These are phyloP conservation scores for Procapra przewalskii DNA, from an alignment of 2,113 vertebrate genomes.

Conservation along the genomic window DNA sequence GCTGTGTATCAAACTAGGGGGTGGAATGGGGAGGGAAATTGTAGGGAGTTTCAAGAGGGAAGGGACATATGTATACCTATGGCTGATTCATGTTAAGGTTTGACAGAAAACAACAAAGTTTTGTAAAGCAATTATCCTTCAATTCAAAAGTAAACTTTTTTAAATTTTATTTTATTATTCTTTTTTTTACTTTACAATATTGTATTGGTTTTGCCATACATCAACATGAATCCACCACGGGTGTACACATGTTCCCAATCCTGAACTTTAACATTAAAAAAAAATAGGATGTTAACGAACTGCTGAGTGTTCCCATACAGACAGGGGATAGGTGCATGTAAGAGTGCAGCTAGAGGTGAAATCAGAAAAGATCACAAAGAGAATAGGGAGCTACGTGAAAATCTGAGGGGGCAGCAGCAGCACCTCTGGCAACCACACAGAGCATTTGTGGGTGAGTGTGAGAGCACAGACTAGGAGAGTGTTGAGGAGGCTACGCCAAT, in stretches of 20 bases:
- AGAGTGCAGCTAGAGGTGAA: not conserved
- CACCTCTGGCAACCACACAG: not conserved
- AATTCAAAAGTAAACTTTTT: not conserved
- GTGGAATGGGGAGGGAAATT: not conserved
- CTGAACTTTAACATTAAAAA: not conserved
- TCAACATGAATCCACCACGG: no score
- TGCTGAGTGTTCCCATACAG: not conserved
- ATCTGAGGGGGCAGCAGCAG: not conserved
- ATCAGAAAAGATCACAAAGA: constrained; percentile 20
- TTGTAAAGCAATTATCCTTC: not conserved
- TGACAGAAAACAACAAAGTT: not conserved
- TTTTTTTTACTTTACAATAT: no score
- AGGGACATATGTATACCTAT: not conserved
- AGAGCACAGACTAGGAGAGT: not conserved
- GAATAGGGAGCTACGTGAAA: not conserved
- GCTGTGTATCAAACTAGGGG: not conserved
- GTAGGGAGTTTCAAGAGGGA: not conserved
- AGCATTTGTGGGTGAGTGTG: not conserved
- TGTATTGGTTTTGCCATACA: no score
- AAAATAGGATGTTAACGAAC: not conserved
- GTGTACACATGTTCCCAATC: no score
- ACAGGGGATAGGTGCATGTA: not conserved
- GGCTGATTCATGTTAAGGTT: not conserved
- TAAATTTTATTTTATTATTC: no score
- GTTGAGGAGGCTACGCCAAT: not conserved